phyloP scores from a whole-genome alignment of 2,113 vertebrate species.

The Indicator maculatus region DNA sequence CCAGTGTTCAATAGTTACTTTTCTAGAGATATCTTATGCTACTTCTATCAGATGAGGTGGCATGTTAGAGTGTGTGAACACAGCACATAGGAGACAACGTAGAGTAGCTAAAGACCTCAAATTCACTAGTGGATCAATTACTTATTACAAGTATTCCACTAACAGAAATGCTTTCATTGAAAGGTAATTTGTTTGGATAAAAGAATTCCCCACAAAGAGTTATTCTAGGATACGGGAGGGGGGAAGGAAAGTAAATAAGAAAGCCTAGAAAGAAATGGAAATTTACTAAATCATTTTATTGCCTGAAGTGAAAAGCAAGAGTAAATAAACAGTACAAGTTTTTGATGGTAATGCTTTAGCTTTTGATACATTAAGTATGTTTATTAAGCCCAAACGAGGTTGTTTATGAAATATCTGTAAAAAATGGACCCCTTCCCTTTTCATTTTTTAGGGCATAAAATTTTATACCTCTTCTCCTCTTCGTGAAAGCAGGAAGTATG shows the following conservation, averaged over 20 bases:
- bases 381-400: neutral
- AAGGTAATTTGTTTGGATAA: neutral
- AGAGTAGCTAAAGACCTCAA: neutral
- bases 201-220: neutral
- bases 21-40: neutral
- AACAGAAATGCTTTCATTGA: neutral
- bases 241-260: neutral
- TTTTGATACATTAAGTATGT: neutral
- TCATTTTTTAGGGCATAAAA: neutral
- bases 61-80: neutral
- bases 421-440: neutral
- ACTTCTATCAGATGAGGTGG: neutral
- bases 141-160: neutral
- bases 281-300: neutral
- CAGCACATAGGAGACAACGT: fast-evolving
- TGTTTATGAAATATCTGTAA: neutral
- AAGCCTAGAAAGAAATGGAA: neutral
- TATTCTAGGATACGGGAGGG: no score
- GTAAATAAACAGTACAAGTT: neutral
- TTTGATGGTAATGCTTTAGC: neutral
- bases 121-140: neutral
- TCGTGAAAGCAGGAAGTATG: fast-evolving
- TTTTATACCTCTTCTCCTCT: neutral
- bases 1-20: neutral
- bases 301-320: neutral